These are phyloP conservation scores for Didymodactylos carnosus DNA, from an alignment of 2,888 invertebrate species.

Conservation along the genomic window DNA sequence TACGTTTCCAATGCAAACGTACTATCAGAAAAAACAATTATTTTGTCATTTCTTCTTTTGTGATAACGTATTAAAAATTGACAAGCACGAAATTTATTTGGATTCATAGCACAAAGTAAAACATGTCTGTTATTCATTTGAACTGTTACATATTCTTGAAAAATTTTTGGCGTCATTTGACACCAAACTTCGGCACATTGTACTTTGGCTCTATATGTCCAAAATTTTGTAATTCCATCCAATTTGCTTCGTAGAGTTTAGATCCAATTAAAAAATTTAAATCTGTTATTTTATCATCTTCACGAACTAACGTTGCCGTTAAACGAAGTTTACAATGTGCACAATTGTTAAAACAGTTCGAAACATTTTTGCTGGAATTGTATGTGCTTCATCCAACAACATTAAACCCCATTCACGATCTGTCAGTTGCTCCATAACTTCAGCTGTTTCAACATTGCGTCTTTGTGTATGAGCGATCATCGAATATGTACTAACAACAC, in stretches of 20 bases:
- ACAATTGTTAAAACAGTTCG: conserved; percentile 72
- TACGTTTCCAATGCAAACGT: conserved; percentile 93
- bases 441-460: conserved; percentile 61
- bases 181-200: conserved; percentile 99
- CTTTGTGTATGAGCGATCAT: conserved; percentile 98
- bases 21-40: conserved; percentile 97
- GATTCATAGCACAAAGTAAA: conserved; percentile 91
- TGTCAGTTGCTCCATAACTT: background rate
- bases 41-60: conserved; percentile 86
- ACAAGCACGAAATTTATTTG: conserved; percentile 85
- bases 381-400: conserved; percentile 70
- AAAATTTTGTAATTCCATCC: conserved; percentile 85
- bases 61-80: conserved; percentile 80
- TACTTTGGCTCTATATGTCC: conserved; percentile 86
- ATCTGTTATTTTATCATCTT: conserved; percentile 98
- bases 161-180: conserved; percentile 97
- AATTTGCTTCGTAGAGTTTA: conserved; percentile 95
- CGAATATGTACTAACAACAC: conserved; percentile 88
- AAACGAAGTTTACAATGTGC: conserved; percentile 90
- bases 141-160: conserved; percentile 70
- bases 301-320: conserved; percentile 88
- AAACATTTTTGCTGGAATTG: conserved; percentile 99
- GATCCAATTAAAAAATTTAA: conserved; percentile 85
- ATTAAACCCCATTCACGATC: background rate
- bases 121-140: conserved; percentile 48